Base-by-base conservation (phyloP, 2,888 invertebrate species). In the Tubiluchus corallicola region DNA sequence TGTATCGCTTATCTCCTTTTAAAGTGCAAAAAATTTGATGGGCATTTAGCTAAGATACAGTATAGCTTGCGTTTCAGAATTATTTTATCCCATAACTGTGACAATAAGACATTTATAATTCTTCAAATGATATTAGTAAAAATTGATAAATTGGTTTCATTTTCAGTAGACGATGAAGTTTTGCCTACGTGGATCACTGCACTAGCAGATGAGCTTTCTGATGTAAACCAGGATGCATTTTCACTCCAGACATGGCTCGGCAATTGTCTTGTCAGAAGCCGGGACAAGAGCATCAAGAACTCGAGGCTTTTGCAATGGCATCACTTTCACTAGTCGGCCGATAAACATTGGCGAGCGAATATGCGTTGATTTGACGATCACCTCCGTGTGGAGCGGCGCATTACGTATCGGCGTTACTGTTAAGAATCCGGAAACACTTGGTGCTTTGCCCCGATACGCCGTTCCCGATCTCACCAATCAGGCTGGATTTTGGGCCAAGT, bases 331-430 rank as follows among this genome's bases (percentile, higher is more conserved):
- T n/a, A 29, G 29, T n/a, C 29, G 29, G 29, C 29, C 29, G 29
- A 9, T 29, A n/a, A n/a, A 29, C 9, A n/a, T 29, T n/a, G 29
- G 29, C 29, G 29, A 29, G 29, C n/a, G 9, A 9, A 29, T 29
- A n/a, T 29, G 9, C 9, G 9, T 29, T n/a, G 29, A 29, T n/a
- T 9, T 29, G 9, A 29, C 29, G 29, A 29, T 9, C 9, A 29
- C 29, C 9, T 9, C 29, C n/a, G 9, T 29, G 29, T 63, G 63
- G 62, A 60, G 60, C 44, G 63, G 64, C 3, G 61, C 57, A 1
- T 44, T 64, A 2, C 55, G 64, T 5, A 46, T 65, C 2, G 65
- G 65, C 2, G 53, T 63, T 15, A 63, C 64, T 2, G 44, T 54
- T 1, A 49, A 55, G 18, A 57, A 63, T 47, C 64, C 64, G 2